Percentiles rank a stretch among this genome's conserved stretches.
phyloP scores from a whole-genome alignment of 2,888 invertebrate species.

The Elysia crispata region DNA sequence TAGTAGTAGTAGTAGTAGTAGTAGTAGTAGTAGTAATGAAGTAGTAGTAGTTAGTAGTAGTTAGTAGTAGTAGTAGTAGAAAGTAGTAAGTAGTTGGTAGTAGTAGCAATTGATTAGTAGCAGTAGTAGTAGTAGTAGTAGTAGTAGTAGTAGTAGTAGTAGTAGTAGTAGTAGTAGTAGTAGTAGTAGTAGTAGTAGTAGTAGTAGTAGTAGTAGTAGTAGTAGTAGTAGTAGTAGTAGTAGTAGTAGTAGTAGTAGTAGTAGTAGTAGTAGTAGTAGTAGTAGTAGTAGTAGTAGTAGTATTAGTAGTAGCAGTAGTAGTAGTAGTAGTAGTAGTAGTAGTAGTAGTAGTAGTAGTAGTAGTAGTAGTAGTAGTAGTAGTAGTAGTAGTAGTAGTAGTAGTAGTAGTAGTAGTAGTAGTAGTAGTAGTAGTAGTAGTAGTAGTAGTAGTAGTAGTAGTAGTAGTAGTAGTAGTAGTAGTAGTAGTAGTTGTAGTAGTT shows the following conservation, averaged over 20 bases:
- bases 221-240: slow-evolving; percentile 9
- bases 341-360: slow-evolving; percentile 9
- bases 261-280: slow-evolving; percentile 9
- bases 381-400: slow-evolving; percentile 9
- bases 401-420: slow-evolving; percentile 9
- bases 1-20: slow-evolving; percentile 26
- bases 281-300: too few species aligned
- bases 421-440: slow-evolving; percentile 9
- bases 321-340: slow-evolving; percentile 9
- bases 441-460: slow-evolving; percentile 9
- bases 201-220: not conserved
- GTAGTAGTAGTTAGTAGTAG: too few species aligned
- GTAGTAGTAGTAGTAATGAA: slow-evolving; percentile 21
- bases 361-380: slow-evolving; percentile 9
- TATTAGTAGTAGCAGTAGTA: too few species aligned
- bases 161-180: slow-evolving; percentile 9
- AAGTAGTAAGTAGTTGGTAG: not conserved
- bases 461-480: slow-evolving; percentile 9
- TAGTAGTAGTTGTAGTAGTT: not conserved
- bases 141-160: slow-evolving; percentile 9
- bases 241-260: slow-evolving; percentile 9
- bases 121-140: slow-evolving; percentile 9
- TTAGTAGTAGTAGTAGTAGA: too few species aligned
- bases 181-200: slow-evolving; percentile 9
- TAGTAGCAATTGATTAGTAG: too few species aligned